Evolutionary conservation across 1,140 invertebrate species (phyloP).

Genomic region (Dendrolimus kikuchii): DNA sequence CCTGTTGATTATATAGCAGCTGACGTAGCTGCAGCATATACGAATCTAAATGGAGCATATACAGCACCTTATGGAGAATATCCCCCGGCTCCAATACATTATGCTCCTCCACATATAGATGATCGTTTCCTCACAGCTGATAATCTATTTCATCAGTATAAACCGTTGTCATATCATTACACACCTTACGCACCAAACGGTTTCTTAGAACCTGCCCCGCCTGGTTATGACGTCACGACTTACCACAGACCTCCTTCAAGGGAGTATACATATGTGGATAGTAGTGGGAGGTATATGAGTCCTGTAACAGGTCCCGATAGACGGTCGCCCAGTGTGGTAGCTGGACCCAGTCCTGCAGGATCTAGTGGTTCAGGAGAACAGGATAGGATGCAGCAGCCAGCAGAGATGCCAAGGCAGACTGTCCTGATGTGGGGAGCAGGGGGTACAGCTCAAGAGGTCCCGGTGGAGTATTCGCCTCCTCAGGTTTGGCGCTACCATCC

Average conservation of each 20-base stretch:
- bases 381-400: constrained; percentile 63
- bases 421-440: constrained; percentile 89
- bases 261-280: constrained; percentile 72
- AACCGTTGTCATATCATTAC: constrained; percentile 83
- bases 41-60: constrained; percentile 88
- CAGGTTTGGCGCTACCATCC: constrained; percentile 67
- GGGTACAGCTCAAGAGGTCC: constrained; percentile 49
- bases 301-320: constrained; percentile 57
- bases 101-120: constrained; percentile 80
- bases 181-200: constrained; percentile 83
- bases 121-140: constrained; percentile 85
- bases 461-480: constrained; percentile 59
- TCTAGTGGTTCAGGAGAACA: constrained; percentile 53
- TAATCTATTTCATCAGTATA: constrained; percentile 90
- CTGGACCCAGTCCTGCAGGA: constrained; percentile 53
- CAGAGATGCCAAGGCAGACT: constrained; percentile 82
- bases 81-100: constrained; percentile 77
- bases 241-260: constrained; percentile 65
- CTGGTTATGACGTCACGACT: constrained; percentile 60
- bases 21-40: constrained; percentile 82
- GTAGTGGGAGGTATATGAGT: constrained; percentile 55
- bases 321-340: constrained; percentile 70
- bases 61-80: constrained; percentile 76
- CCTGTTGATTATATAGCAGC: constrained; percentile 67
- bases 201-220: constrained; percentile 79